Evolutionary conservation across 2,797 vertebrate species (phyloP).

Genomic region (Cygnus olor): DNA sequence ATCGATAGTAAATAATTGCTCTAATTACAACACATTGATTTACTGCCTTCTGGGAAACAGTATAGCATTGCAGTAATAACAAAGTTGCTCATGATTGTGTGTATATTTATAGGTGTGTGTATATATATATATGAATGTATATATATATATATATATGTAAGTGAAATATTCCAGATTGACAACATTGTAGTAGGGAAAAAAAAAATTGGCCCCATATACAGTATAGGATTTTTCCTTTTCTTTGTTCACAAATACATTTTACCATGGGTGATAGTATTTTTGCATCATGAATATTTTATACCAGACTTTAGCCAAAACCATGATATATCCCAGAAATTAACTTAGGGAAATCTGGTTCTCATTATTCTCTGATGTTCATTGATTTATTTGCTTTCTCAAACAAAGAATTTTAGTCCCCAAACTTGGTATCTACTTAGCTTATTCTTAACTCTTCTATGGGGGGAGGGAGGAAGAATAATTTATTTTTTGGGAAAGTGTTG

Average conservation of each 20-base stretch:
- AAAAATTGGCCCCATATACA: not conserved
- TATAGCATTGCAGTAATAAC: not conserved
- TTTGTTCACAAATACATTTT: slow-evolving; percentile 64
- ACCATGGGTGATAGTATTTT: slow-evolving; percentile 66
- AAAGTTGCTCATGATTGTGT: not conserved
- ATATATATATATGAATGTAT: not conserved
- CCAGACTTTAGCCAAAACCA: slow-evolving; percentile 72
- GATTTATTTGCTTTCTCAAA: slow-evolving; percentile 79
- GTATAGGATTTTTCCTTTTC: slow-evolving; percentile 5
- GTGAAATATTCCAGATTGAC: slow-evolving; percentile 50
- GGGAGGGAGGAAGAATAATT: not conserved
- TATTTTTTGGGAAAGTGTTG: slow-evolving; percentile 24
- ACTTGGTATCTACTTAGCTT: slow-evolving; percentile 69
- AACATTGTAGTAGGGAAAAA: not conserved
- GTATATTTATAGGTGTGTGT: not conserved
- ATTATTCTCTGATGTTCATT: slow-evolving; percentile 77
- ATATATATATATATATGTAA: not conserved
- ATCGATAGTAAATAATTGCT: not conserved
- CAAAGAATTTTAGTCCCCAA: slow-evolving; percentile 67
- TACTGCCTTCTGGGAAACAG: not conserved
- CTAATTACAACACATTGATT: not conserved
- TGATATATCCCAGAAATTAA: slow-evolving; percentile 80
- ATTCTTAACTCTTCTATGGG: slow-evolving; percentile 66
- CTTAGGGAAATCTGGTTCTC: slow-evolving; percentile 78
- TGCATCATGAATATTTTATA: slow-evolving; percentile 75